These are phyloP conservation scores for Stichopus horrens DNA, from an alignment of 53 echinoderm and acorn worm genomes.

Conservation along the genomic window DNA sequence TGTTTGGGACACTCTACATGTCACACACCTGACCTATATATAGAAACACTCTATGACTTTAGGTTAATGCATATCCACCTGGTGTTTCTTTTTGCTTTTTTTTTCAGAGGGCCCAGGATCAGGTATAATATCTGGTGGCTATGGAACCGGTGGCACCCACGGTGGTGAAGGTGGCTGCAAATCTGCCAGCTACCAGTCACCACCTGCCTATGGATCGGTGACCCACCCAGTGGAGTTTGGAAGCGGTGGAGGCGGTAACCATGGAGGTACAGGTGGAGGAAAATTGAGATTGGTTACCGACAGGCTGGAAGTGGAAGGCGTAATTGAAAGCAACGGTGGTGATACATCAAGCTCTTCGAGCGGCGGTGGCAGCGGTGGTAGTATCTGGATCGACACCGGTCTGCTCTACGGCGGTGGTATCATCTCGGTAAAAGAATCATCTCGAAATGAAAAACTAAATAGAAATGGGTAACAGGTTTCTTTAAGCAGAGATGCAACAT, in stretches of 20 bases:
- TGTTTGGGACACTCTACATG: too few species aligned
- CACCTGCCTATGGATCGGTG: conserved; percentile 83
- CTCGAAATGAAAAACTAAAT: neutral
- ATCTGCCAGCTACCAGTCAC: conserved; percentile 48
- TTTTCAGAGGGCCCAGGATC: conserved; percentile 37
- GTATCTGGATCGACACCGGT: conserved; percentile 55
- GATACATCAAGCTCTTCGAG: conserved; percentile 4
- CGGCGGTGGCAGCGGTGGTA: conserved; percentile 88
- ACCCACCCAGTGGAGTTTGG: conserved; percentile 72
- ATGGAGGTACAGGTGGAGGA: conserved; percentile 65
- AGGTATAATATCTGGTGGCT: conserved; percentile 64
- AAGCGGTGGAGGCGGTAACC: conserved; percentile 61
- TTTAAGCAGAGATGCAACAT: neutral
- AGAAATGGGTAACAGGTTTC: too few species aligned
- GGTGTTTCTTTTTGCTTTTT: neutral
- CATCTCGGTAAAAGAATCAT: conserved; percentile 71
- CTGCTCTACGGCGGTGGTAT: conserved; percentile 67
- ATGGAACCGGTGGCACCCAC: conserved; percentile 74
- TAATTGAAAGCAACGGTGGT: conserved; percentile 62
- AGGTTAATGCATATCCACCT: too few species aligned
- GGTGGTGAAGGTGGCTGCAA: conserved; percentile 81
- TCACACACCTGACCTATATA: too few species aligned
- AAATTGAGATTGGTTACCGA: conserved; percentile 59
- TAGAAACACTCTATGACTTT: too few species aligned
- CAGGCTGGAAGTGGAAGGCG: conserved; percentile 73